phyloP scores from a whole-genome alignment of 2,888 invertebrate genomes.

The Heteromurus nitidus region DNA sequence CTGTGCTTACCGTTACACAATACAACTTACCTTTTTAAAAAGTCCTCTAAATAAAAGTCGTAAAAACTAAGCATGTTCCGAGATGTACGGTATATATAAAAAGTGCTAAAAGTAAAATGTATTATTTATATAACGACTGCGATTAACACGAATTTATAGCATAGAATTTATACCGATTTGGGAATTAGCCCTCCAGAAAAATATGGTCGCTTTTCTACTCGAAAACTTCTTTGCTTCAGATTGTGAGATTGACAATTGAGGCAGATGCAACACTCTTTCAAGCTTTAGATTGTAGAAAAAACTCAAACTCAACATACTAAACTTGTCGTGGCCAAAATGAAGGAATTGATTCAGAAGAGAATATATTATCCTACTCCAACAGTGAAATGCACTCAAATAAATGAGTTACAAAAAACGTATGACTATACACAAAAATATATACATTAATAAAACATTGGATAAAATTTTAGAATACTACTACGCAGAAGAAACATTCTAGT shows the following conservation, averaged over 20 bases:
- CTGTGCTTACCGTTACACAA: background rate
- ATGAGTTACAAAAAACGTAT: constrained; percentile 22
- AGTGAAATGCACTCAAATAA: constrained; percentile 25
- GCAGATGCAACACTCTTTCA: too few relatives aligned
- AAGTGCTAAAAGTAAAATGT: background rate
- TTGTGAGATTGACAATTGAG: too few relatives aligned
- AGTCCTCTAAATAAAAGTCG: too few relatives aligned
- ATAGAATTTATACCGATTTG: background rate
- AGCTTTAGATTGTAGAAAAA: too few relatives aligned
- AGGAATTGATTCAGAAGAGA: too few relatives aligned
- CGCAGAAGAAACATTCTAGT: too few relatives aligned
- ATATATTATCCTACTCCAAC: too few relatives aligned
- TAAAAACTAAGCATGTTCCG: background rate
- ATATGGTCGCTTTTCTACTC: background rate
- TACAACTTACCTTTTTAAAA: too few relatives aligned
- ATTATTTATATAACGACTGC: constrained; percentile 43
- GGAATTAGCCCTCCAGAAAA: background rate
- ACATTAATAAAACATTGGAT: background rate
- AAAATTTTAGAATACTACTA: too few relatives aligned
- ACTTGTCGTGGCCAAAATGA: background rate
- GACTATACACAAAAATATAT: constrained; percentile 9
- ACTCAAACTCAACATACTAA: background rate
- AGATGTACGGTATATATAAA: background rate
- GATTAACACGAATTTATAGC: constrained; percentile 52
- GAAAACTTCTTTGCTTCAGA: too few relatives aligned